Base-by-base conservation (phyloP, 2,888 invertebrate genomes). In the Augiades crinisus region DNA sequence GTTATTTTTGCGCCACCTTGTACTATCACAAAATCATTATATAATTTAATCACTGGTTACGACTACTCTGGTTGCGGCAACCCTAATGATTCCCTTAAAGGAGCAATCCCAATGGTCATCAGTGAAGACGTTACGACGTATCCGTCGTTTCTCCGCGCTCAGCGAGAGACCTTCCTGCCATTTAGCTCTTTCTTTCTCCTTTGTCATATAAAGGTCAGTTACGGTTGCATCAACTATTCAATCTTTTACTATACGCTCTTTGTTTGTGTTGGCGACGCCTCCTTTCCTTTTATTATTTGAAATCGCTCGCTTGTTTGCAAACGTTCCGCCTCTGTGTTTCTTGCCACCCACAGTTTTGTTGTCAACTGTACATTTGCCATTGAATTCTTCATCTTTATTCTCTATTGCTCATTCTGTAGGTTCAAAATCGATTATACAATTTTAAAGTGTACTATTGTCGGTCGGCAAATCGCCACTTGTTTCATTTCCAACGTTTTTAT, bases 121-220 rank as follows among this genome's bases (percentile, higher is more conserved):
- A 68, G 68, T 78, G 70, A 81, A 82, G 82, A 81, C 78, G 72
- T 79, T 76, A 75, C 66, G 10, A 21, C 10, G 13, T 30, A 40
- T 40, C 54, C 47, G 53, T 43, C 56, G 63, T 66, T 74, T 70
- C 69, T 72, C 71, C 63, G 58, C 60, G 61, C 76, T 47, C 87
- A 79, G 81, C 86, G 68, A 80, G 87, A 71, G 64, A 77, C 70
- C 81, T 83, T 78, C 86, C 72, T 75, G 58, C 70, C 65, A 68
- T 71, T 38, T 47, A 31, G 47, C 30, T 36, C 46, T 37, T 30
- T 72, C 63, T 62, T 55, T 54, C 70, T 72, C 78, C 31, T 80
- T 77, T 80, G 66, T 67, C 65, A 55, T 54, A 63, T 62, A 83
- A 83, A 83, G 86, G 86, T 85, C 85, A 84, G 67, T 75, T 72